Evolutionary conservation across 2,113 vertebrate genomes (phyloP).

Genomic region (Pongo pygmaeus): DNA sequence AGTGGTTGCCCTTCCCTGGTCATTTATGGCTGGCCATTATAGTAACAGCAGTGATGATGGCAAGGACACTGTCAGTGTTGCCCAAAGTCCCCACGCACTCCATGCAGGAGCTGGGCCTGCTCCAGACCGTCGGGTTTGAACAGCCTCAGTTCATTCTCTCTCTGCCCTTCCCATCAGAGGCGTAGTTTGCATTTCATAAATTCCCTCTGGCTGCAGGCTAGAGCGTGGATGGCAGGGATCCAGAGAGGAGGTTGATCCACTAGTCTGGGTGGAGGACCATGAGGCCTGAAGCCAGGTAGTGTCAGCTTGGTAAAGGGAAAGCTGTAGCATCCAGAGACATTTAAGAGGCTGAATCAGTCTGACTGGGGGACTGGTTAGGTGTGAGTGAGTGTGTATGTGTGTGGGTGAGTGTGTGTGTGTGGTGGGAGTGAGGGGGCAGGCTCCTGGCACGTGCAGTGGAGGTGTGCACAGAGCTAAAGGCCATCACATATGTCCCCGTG

Average conservation of each 20-base stretch:
- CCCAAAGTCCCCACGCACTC: not conserved
- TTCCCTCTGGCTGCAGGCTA: not conserved
- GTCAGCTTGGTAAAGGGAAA: not conserved
- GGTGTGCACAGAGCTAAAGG: not conserved
- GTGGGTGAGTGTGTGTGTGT: not conserved
- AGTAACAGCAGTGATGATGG: not conserved
- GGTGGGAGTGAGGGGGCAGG: accelerated
- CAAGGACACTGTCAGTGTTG: too few relatives aligned
- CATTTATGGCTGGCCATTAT: not conserved
- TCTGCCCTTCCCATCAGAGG: not conserved
- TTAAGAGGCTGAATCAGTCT: not conserved
- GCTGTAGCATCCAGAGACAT: not conserved
- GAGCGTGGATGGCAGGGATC: not conserved
- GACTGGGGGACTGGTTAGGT: not conserved
- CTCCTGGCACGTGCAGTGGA: not conserved
- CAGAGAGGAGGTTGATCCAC: accelerated
- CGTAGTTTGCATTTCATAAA: not conserved
- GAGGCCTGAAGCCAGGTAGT: not conserved
- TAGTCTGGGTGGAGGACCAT: not conserved
- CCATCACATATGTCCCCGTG: accelerated
- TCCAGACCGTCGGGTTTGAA: not conserved
- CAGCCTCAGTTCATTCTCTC: not conserved
- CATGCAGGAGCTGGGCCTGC: not conserved
- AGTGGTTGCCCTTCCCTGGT: not conserved
- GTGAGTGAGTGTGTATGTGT: not conserved